phyloP scores from a whole-genome alignment of 2,888 invertebrate genomes.

The Liodrosophila aerea region DNA sequence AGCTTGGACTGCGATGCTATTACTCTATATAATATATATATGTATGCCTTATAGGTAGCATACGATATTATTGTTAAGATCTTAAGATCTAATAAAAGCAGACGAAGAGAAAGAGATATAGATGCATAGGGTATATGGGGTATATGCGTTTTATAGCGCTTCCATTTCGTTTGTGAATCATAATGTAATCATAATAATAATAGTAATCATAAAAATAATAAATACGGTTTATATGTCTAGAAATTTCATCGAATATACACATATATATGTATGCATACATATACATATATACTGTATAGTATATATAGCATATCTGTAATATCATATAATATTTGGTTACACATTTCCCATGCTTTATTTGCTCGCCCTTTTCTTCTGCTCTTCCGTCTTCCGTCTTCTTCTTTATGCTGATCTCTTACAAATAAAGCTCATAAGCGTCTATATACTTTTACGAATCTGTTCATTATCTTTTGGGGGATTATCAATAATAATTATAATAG shows the following conservation, averaged over 20 bases:
- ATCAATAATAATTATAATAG: conserved; percentile 28
- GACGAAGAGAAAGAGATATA: conserved; percentile 7
- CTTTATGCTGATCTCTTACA: conserved; percentile 65
- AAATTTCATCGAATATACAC: not conserved
- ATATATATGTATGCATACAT: too few relatives aligned
- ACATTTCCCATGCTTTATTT: conserved; percentile 66
- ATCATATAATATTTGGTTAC: conserved; percentile 75
- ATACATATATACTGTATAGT: too few relatives aligned
- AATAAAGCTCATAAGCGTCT: conserved; percentile 78
- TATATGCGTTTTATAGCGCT: conserved; percentile 16
- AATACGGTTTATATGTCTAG: conserved; percentile 30
- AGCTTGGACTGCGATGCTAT: conserved; percentile 40
- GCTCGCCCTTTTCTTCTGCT: conserved; percentile 17
- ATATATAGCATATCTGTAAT: conserved; percentile 65
- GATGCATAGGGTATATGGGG: conserved; percentile 11
- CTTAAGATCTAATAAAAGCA: not conserved
- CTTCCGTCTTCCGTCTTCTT: conserved; percentile 5
- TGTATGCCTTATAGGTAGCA: not conserved
- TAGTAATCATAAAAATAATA: conserved; percentile 49
- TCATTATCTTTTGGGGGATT: conserved; percentile 15
- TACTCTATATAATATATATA: conserved; percentile 10
- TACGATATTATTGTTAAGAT: conserved; percentile 7
- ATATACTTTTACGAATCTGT: conserved; percentile 55
- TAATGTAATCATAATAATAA: conserved; percentile 49
- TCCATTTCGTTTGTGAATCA: conserved; percentile 20